phyloP scores from a whole-genome alignment of 2,888 invertebrate species.

The Mamestra brassicae region DNA sequence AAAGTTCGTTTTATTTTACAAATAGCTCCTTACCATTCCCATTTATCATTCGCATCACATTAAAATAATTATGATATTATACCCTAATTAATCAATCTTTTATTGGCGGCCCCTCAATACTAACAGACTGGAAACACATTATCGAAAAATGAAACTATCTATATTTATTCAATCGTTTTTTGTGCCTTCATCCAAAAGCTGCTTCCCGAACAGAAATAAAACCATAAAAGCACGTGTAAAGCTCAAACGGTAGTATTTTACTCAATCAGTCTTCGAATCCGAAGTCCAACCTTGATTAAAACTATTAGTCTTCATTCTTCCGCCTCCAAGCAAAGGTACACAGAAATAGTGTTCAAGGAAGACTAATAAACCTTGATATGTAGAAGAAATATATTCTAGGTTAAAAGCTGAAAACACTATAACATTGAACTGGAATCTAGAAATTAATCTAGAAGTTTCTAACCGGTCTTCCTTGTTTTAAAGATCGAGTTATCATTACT shows the following conservation, averaged over 20 bases:
- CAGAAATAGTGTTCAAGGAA: constrained; percentile 45
- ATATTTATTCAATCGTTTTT: neutral
- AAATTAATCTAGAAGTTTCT: neutral
- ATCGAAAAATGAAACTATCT: neutral
- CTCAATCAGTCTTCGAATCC: constrained; percentile 10
- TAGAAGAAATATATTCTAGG: neutral
- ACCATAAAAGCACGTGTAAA: constrained; percentile 10
- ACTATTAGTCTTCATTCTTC: constrained; percentile 54
- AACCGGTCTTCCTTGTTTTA: neutral
- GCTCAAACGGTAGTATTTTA: constrained; percentile 7
- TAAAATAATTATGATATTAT: neutral
- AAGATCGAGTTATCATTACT: neutral
- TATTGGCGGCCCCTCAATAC: neutral
- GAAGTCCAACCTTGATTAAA: constrained; percentile 39
- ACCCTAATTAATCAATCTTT: neutral
- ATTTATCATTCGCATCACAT: neutral
- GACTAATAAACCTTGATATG: constrained; percentile 14
- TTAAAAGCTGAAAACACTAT: neutral
- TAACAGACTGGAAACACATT: neutral
- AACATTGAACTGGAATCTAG: neutral
- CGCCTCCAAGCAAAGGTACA: constrained; percentile 14
- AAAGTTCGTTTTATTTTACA: no score
- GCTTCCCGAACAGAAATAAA: constrained; percentile 21
- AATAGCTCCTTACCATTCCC: neutral
- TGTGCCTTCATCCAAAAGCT: constrained; percentile 18